Evolutionary conservation across 2,888 invertebrate genomes (phyloP), one percentile per base, ranked within the genome.

Genomic region (Torymus aiolomorphi): DNA sequence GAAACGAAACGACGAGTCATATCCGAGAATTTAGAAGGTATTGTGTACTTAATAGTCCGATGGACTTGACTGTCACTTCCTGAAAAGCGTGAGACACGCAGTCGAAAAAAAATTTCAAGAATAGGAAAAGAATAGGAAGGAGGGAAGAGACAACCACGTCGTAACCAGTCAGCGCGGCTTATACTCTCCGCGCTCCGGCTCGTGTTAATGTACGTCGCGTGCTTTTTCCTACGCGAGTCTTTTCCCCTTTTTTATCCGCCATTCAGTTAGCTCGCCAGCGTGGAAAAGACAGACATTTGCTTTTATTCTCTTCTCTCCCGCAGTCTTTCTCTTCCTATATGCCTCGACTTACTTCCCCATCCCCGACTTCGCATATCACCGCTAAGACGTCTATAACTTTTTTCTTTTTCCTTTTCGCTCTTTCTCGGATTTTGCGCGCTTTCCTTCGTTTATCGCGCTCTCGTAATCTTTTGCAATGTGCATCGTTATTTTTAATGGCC

Each of bases 271-370:
- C n/a, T 20, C 57, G 74, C 42, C 65, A 74, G 65, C 66, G 20
- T 57, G 74, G 65, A 74, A 65, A 57, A 66, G 42, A 66, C 65
- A 57, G 56, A 74, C 74, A 57, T 65, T 66, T 74, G 57, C 57
- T 74, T 74, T 74, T 66, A 74, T 74, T 66, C 57, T 74, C 49
- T 51, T 74, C 18, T 42, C 42, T 42, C 42, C 42, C 42, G 42
- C 16, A 65, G 54, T 69, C n/a, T 70, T 62, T 54, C 24, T 49
- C 42, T 42, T 42, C 42, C 42, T 42, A 42, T 42, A 42, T 42
- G 42, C 42, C 42, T 42, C 49, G n/a, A 5, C 52, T 20, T 66
- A 20, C 51, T 13, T 51, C 24, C 24, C 62, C 52, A 20, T 52
- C 52, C 51, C 51, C 20, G 51, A 18, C 66, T 42, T 66, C 66